A percentile compares a stretch with the other conserved stretches of the same genome.
These are phyloP conservation scores for Bilobella aurantiaca DNA, from an alignment of 1,140 invertebrate species.

Conservation along the genomic window DNA sequence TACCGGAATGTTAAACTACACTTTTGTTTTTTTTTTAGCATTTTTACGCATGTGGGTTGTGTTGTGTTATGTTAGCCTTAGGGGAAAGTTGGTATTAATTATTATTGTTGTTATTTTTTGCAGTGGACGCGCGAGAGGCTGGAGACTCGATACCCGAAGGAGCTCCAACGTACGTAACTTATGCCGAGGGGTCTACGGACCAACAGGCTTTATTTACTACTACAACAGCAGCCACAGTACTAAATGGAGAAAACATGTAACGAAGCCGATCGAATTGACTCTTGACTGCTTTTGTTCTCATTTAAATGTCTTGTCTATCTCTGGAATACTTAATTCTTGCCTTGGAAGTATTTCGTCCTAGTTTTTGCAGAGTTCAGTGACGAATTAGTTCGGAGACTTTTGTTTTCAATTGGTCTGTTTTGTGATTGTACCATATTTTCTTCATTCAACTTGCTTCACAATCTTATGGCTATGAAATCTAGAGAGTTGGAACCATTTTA, in stretches of 20 bases:
- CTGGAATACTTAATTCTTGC: too few species aligned
- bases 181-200: constrained; percentile 53
- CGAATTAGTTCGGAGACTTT: too few species aligned
- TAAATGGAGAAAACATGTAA: constrained; percentile 14
- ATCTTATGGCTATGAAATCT: background rate
- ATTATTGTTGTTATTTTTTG: background rate
- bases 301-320: too few species aligned
- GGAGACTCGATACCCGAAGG: constrained; percentile 33
- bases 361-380: too few species aligned
- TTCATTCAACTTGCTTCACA: background rate
- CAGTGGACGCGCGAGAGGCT: constrained; percentile 29
- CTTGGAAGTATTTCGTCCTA: too few species aligned
- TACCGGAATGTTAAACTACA: too few species aligned
- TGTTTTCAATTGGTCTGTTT: constrained; percentile 18
- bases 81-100: too few species aligned
- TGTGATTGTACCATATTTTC: constrained; percentile 4
- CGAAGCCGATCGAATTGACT: background rate
- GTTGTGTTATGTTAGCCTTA: too few species aligned
- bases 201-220: constrained; percentile 30
- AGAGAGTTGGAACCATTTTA: background rate
- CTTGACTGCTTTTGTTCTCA: background rate
- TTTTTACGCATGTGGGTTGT: too few species aligned
- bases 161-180: constrained; percentile 57
- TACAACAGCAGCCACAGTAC: constrained; percentile 8
- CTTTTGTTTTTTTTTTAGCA: too few species aligned